phyloP scores from a whole-genome alignment of 2,888 invertebrate genomes.

The Alentia gelatinosa region DNA sequence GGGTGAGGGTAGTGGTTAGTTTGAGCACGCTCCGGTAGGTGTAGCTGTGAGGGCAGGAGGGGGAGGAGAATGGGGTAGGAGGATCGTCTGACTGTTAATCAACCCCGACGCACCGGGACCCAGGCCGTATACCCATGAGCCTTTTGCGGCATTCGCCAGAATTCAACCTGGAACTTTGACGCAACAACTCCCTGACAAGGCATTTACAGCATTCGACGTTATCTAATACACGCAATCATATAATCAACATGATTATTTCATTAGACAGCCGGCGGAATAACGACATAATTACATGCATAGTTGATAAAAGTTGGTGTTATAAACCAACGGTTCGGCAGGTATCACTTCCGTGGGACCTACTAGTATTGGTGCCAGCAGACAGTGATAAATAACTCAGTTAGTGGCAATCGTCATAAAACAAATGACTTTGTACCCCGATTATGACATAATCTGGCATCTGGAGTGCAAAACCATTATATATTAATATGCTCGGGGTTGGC shows the following conservation, averaged over 20 bases:
- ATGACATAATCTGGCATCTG: too few species aligned
- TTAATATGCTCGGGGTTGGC: too few species aligned
- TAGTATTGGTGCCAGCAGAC: too few species aligned
- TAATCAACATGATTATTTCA: neutral
- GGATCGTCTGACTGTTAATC: neutral
- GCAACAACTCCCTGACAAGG: neutral
- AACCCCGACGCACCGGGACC: too few species aligned
- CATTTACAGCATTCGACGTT: neutral
- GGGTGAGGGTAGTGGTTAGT: neutral
- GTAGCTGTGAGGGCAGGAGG: neutral
- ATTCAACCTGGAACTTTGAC: too few species aligned
- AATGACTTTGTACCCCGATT: too few species aligned
- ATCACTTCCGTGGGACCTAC: too few species aligned
- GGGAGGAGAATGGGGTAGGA: neutral
- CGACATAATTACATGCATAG: neutral
- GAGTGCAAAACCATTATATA: too few species aligned
- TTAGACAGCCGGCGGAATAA: neutral
- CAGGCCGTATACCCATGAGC: too few species aligned
- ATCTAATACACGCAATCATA: neutral
- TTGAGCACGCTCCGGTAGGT: neutral
- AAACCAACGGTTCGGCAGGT: neutral
- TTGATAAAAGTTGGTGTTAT: neutral
- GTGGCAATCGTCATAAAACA: too few species aligned
- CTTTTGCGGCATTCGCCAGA: too few species aligned
- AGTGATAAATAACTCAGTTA: too few species aligned